A percentile compares a stretch with the other conserved stretches of the same genome.
Evolutionary conservation across 2,113 vertebrate genomes (phyloP).

Genomic region (Chlamydotis undulata): DNA sequence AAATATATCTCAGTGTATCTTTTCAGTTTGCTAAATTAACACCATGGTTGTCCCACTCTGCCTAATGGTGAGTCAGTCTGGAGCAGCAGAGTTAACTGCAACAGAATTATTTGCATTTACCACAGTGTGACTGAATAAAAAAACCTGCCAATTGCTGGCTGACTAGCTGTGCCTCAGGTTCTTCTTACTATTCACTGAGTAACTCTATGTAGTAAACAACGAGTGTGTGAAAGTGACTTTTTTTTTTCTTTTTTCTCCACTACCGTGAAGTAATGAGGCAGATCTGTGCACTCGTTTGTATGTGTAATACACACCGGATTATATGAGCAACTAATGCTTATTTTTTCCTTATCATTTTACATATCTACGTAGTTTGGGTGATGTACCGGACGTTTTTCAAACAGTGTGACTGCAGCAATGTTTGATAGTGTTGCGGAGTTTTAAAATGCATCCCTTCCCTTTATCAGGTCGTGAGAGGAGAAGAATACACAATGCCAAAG

Average conservation of each 20-base stretch:
- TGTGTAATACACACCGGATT: background rate
- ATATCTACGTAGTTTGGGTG: background rate
- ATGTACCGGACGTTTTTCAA: background rate
- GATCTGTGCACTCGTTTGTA: background rate
- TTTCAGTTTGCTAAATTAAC: background rate
- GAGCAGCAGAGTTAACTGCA: constrained; percentile 4
- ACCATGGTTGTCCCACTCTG: fast-evolving
- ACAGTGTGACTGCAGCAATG: background rate
- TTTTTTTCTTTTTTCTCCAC: background rate
- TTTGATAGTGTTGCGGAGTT: background rate
- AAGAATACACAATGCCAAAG: constrained; percentile 27
- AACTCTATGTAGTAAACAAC: background rate
- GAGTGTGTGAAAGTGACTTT: constrained; percentile 2
- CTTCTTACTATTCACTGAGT: background rate
- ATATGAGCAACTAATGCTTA: background rate
- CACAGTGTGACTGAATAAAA: constrained; percentile 1
- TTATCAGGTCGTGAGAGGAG: constrained; percentile 14
- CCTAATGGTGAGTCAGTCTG: background rate
- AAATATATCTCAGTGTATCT: background rate
- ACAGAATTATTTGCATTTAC: constrained; percentile 19
- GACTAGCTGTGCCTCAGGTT: background rate
- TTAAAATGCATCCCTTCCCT: background rate
- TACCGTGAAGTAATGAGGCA: background rate
- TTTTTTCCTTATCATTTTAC: background rate
- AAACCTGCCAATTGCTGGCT: background rate